Percentiles rank a stretch among this genome's conserved stretches.
These are phyloP conservation scores for Orcinus orca DNA, from an alignment of 2,113 vertebrate genomes.

Conservation along the genomic window DNA sequence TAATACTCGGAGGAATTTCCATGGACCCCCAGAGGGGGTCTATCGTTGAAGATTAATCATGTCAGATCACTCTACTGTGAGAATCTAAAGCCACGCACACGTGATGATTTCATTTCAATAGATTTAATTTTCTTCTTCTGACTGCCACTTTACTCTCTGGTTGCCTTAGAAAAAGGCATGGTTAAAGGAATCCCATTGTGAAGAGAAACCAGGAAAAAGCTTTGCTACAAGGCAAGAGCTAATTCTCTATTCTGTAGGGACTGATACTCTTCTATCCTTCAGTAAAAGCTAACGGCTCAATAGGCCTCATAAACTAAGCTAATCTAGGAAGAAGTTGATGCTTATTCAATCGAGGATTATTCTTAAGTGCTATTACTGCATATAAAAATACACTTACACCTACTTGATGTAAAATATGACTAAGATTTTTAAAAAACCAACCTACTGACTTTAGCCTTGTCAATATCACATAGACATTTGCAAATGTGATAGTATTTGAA, in stretches of 20 bases:
- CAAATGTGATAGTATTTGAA: neutral
- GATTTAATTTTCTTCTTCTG: slow-evolving; percentile 78
- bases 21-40: slow-evolving; percentile 42
- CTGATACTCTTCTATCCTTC: slow-evolving; percentile 82
- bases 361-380: slow-evolving; percentile 66
- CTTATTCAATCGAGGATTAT: slow-evolving; percentile 76
- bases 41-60: slow-evolving; percentile 59
- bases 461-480: slow-evolving; percentile 12
- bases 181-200: slow-evolving; percentile 79
- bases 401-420: slow-evolving; percentile 70
- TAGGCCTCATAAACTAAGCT: slow-evolving; percentile 83
- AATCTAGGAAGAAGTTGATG: slow-evolving; percentile 80
- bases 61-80: slow-evolving; percentile 65
- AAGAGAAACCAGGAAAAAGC: slow-evolving; percentile 78
- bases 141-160: slow-evolving; percentile 67
- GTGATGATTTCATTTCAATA: slow-evolving; percentile 67
- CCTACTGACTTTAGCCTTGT: slow-evolving; percentile 14
- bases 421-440: slow-evolving; percentile 52
- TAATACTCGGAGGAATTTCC: slow-evolving; percentile 56
- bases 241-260: slow-evolving; percentile 83
- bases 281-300: slow-evolving; percentile 83
- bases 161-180: slow-evolving; percentile 75
- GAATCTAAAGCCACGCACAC: slow-evolving; percentile 57
- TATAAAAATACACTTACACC: slow-evolving; percentile 73
- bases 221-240: slow-evolving; percentile 81